phyloP scores from a whole-genome alignment of 53 echinoderm and acorn worm genomes.

The Paelopatides confundens region DNA sequence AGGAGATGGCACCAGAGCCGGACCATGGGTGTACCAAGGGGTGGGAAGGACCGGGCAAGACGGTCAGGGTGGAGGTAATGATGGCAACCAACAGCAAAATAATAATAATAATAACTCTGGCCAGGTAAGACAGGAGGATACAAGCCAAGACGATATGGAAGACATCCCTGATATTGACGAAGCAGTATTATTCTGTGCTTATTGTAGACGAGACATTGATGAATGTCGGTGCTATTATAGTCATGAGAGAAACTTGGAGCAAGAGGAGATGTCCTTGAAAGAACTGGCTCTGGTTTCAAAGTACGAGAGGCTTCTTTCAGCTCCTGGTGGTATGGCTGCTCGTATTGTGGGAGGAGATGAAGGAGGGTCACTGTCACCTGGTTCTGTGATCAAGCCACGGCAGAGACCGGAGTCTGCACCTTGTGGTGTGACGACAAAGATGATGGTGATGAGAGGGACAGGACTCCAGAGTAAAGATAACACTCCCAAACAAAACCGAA shows the following conservation, averaged over 20 bases:
- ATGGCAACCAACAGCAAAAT: slow-evolving; percentile 46
- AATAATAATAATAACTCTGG: slow-evolving; percentile 38
- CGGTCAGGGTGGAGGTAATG: slow-evolving; percentile 24
- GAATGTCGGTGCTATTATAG: slow-evolving; percentile 78
- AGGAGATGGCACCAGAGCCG: neutral
- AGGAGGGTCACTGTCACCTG: neutral
- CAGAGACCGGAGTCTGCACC: slow-evolving; percentile 32
- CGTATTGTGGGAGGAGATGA: too few species aligned
- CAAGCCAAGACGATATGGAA: slow-evolving; percentile 37
- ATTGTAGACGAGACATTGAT: slow-evolving; percentile 91
- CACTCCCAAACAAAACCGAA: neutral
- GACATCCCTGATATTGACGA: slow-evolving; percentile 91
- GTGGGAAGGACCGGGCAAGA: slow-evolving; percentile 33
- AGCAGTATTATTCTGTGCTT: slow-evolving; percentile 77
- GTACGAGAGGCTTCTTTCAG: slow-evolving; percentile 17
- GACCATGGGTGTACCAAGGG: slow-evolving; percentile 3
- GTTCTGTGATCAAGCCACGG: neutral
- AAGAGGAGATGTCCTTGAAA: slow-evolving; percentile 14
- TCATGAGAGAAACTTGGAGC: neutral
- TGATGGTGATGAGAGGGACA: slow-evolving; percentile 34
- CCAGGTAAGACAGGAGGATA: slow-evolving; percentile 33
- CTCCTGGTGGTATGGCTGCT: neutral
- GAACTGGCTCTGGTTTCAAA: slow-evolving; percentile 22
- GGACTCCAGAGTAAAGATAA: neutral
- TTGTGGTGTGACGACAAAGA: neutral